Evolutionary conservation across 2,888 invertebrate genomes (phyloP), one percentile per base, ranked within the genome.

Genomic region (Aleiodes leptofemur): DNA sequence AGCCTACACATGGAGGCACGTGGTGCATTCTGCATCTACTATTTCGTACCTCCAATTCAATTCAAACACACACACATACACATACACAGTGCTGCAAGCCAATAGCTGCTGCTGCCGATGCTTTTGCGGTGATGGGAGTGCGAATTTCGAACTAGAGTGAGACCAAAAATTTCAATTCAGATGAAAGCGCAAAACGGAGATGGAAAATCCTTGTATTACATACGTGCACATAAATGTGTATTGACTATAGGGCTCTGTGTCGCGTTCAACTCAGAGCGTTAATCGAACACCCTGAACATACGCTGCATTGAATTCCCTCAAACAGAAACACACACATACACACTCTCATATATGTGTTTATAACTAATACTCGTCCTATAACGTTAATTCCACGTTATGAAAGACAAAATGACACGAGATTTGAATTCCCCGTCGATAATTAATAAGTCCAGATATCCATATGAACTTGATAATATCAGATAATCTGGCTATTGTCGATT

Each of bases 251-350:
- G 53, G 43, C 53, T 69, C 43, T 56, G 57, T 70, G 70, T 74
- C 74, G 55, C 64, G 48, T 31, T 61, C 74, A 11, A 64, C 70
- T 51, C 48, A 61, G 64, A 51, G 64, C 43, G 9, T 43, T 74
- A 70, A 74, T 74, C 53, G 64, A 74, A 70, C 70, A 64, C 70
- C 74, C 53, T 51, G 68, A 70, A 74, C 74, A 74, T 70, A 74
- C 59, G 69, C 70, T 61, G 59, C 64, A 48, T 59, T 74, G 69
- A 74, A 74, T 74, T 70, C 70, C 64, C 74, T 61, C 11, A 11
- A 43, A 64, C 48, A 23, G 23, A 23, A 2, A 34, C 34, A 34
- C 34, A 34, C 34, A 34, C 6, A 34, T 34, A 6, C 5, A 34
- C 23, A 23, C 23, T 1, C 2, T 23, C 23, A 23, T 2, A 1